Base-by-base conservation (phyloP, 2,113 vertebrate genomes). In the Corynorhinus townsendii region DNA sequence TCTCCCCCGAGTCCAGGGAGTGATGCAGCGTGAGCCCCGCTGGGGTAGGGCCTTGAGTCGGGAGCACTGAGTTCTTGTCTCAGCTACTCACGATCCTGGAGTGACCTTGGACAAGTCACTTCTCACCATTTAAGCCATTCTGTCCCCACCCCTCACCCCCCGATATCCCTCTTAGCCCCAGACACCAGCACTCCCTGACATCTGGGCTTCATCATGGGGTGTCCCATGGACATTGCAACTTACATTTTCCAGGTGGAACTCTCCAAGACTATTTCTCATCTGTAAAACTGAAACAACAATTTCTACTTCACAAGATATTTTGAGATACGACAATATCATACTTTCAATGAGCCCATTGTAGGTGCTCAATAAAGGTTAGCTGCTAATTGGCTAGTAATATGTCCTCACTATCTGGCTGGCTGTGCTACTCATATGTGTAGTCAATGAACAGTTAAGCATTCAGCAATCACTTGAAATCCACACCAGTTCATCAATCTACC, bases 131-230 rank as follows among this genome's bases (percentile, higher is more conserved):
- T 45, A 35, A 85, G 59, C 85, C 64, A 64, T 54, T 33, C 52
- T 43, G 15, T 11, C 0, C 2, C 14, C 19, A 11, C 12, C 1
- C 38, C 11, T n/a, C n/a, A 24, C 26, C 9, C 3, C 15, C 68
- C 59, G 16, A 28, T 16, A 35, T 62, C 54, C 19, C 45, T 91
- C 88, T 91, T 69, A 77, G 19, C 10, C 19, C 22, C 40, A 69
- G 59, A 52, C 8, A 71, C 33, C 15, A n/a, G 69, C 8, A 52
- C 1, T 4, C 19, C 7, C 35, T 38, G 14, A 47, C 20, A 16
- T 45, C 17, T 66, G n/a, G 43, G 59, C 28, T 54, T 77, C 35
- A 20, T 71, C 15, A 2, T 17, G 40, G 38, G 16, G 38, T 56
- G 30, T 43, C 35, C 62, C n/a, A 24, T 14, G 33, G 38, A 38